Evolutionary conservation across 2,113 vertebrate genomes (phyloP).

Genomic region (Dipodomys stephensi): DNA sequence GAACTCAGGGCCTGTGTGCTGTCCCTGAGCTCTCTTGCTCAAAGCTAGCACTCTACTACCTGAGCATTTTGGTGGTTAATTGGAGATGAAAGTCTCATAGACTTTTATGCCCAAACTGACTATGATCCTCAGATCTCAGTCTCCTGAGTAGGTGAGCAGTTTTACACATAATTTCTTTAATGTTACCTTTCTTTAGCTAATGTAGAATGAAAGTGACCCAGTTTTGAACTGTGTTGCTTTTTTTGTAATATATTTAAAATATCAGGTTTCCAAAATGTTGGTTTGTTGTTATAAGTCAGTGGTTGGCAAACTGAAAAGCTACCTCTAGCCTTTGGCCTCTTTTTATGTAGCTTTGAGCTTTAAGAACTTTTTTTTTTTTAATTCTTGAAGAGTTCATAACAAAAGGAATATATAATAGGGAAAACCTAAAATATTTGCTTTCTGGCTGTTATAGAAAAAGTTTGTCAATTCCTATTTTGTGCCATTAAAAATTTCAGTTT

Average conservation of each 20-base stretch:
- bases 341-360: constrained; percentile 4
- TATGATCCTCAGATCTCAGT: too few relatives aligned
- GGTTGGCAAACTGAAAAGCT: background rate
- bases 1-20: too few relatives aligned
- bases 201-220: constrained; percentile 16
- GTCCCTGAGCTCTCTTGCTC: too few relatives aligned
- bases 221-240: constrained; percentile 40
- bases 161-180: background rate
- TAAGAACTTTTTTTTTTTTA: background rate
- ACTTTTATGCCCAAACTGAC: too few relatives aligned
- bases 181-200: constrained; percentile 25
- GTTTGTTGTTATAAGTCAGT: constrained; percentile 48
- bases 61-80: too few relatives aligned
- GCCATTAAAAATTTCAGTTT: constrained; percentile 58
- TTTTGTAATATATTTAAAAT: constrained; percentile 21
- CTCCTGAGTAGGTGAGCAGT: too few relatives aligned
- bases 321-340: background rate
- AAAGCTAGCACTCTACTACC: too few relatives aligned
- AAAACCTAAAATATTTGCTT: constrained; percentile 51
- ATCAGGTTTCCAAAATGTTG: constrained; percentile 4
- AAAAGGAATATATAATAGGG: constrained; percentile 32
- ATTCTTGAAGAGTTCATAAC: background rate
- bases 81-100: too few relatives aligned
- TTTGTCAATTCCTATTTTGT: constrained; percentile 20
- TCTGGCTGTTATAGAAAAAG: constrained; percentile 22